A percentile compares a stretch with the other conserved stretches of the same genome.
phyloP scores from a whole-genome alignment of 92 coral and sea anemone genomes.

The Desmophyllum pertusum region DNA sequence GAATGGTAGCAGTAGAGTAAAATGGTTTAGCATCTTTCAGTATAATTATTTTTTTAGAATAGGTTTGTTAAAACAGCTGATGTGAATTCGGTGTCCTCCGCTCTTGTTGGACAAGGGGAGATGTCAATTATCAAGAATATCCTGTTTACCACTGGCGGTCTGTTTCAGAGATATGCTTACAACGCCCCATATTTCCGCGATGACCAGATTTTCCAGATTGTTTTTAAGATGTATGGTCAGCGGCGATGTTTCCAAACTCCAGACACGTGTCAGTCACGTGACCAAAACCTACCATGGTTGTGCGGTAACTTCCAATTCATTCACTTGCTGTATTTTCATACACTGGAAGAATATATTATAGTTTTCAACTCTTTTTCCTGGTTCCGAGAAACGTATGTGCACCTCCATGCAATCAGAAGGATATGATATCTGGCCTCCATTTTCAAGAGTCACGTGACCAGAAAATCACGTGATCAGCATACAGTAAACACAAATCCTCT shows the following conservation, averaged over 20 bases:
- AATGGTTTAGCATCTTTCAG: background rate
- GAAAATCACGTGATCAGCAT: background rate
- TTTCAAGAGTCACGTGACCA: background rate
- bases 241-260: background rate
- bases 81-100: background rate
- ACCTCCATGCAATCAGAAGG: background rate
- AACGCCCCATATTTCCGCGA: background rate
- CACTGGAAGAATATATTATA: background rate
- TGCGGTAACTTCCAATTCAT: background rate
- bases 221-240: background rate
- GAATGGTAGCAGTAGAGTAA: background rate
- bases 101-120: too few relatives aligned
- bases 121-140: background rate
- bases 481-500: background rate
- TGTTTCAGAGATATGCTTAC: background rate
- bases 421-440: background rate
- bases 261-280: constrained; percentile 4
- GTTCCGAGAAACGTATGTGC: background rate
- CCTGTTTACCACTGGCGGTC: background rate
- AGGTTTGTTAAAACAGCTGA: background rate
- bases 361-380: background rate
- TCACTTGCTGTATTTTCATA: background rate
- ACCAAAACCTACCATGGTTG: background rate
- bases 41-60: background rate
- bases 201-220: background rate